Conservation (phyloP, 1,140 invertebrate species). For the Diorhabda elongata region DNA sequence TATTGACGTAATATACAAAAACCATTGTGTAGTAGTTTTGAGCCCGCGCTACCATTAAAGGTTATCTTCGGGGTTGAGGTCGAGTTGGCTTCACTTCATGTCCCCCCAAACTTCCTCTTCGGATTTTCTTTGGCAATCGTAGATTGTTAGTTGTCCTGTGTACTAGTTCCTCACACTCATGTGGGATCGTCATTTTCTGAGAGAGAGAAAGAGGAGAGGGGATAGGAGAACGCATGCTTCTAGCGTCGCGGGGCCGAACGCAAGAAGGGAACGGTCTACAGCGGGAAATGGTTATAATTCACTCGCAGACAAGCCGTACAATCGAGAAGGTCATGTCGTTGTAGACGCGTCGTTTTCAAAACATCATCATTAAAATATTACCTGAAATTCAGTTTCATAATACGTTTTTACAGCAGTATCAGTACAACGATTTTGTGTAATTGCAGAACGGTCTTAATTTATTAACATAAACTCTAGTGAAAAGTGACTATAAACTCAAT, state of each 20-base stretch:
- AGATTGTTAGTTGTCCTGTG: constrained; percentile 26
- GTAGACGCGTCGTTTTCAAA: constrained; percentile 8
- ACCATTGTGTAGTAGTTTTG: constrained; percentile 4
- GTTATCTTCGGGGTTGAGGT: constrained; percentile 41
- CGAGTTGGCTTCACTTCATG: constrained; percentile 28
- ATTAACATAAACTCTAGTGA: too few species aligned
- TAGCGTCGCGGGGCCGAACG: constrained; percentile 34
- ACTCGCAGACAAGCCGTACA: constrained; percentile 11
- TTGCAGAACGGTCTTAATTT: too few species aligned
- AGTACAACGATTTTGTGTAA: too few species aligned
- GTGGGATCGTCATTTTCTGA: constrained; percentile 21
- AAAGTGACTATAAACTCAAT: too few species aligned
- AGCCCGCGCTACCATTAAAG: constrained; percentile 16
- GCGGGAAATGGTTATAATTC: constrained; percentile 38
- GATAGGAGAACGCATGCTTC: constrained; percentile 33
- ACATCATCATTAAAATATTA: background rate
- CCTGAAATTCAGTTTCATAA: too few species aligned
- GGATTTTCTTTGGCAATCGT: constrained; percentile 36
- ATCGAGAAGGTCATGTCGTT: constrained; percentile 9
- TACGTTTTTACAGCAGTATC: too few species aligned
- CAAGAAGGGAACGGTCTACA: constrained; percentile 27
- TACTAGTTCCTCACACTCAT: constrained; percentile 19
- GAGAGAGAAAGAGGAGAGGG: constrained; percentile 26
- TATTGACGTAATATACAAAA: background rate
- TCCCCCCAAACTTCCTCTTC: constrained; percentile 19